Evolutionary conservation across 92 coral and sea anemone genomes (phyloP), one percentile per base, ranked within the genome.

Genomic region (Desmophyllum pertusum): DNA sequence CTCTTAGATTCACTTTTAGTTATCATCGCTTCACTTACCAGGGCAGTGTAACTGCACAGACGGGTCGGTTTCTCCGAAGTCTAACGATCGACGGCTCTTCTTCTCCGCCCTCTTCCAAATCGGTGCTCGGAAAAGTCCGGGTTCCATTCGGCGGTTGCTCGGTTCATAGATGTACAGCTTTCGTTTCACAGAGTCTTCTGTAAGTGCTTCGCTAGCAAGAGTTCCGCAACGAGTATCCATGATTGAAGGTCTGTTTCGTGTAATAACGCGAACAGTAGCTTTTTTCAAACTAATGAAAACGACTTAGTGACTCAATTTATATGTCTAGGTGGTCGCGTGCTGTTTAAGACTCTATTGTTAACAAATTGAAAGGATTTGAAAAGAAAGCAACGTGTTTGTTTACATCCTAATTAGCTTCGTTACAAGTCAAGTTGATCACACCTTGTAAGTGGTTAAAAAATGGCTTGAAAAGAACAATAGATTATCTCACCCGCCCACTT

Each of bases 31-130:
- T 36, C 6, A 40, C 83, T 63, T 31, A 78, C 83, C 83, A 63
- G 5, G 13, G 29, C 19, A 41, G 27, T 45, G 25, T 0, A 37
- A 33, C 6, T 27, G 38, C 63, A 64, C 74, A 2, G 83, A 45
- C 14, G 71, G 74, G n/a, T 65, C 75, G 6, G 43, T 65, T 45
- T 79, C 74, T 15, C 75, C 83, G 46, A 79, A 79, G 42, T 64
- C 74, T 23, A 79, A 21, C 9, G 76, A 30, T 10, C 83, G 73
- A 5, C 83, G 74, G 40, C 74, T 14, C 48, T 11, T 79, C 33
- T 14, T 66, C n/a, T n/a, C n/a, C 30, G 27, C 6, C 57, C 25
- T 64, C 36, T 46, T 29, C 62, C 43, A 17, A 7, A 31, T 19
- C 43, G 61, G 45, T 23, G 30, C 39, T 59, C 45, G 81, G 81